Percentiles rank a stretch among this genome's conserved stretches.
Conservation (phyloP, 1,140 invertebrate genomes). For the Drosophila tani region DNA sequence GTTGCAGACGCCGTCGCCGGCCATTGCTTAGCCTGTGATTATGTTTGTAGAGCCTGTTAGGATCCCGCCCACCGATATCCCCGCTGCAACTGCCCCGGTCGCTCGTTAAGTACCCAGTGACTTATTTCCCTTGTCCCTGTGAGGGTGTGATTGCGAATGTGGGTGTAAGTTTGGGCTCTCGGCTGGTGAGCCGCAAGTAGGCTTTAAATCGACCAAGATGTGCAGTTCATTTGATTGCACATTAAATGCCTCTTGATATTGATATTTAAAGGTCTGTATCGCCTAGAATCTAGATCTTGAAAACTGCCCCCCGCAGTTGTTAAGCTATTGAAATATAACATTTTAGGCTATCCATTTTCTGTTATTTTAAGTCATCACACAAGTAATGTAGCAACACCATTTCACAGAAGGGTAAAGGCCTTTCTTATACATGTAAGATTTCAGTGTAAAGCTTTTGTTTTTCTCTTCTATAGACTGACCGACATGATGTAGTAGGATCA, state of each 20-base stretch:
- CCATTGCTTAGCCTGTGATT: slow-evolving; percentile 77
- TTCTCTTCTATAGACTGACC: too few relatives aligned
- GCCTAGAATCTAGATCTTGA: too few relatives aligned
- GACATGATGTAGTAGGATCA: too few relatives aligned
- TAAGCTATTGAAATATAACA: neutral
- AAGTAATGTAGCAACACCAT: neutral
- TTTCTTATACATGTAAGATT: too few relatives aligned
- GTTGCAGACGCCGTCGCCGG: slow-evolving; percentile 23
- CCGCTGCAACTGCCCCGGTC: slow-evolving; percentile 19
- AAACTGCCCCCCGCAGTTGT: too few relatives aligned
- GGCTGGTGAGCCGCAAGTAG: slow-evolving; percentile 24
- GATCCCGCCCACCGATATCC: slow-evolving; percentile 28
- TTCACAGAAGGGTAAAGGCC: too few relatives aligned
- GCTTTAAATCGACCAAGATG: slow-evolving; percentile 33
- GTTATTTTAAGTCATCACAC: neutral
- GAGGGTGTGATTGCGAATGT: slow-evolving; percentile 1
- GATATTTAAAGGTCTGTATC: too few relatives aligned
- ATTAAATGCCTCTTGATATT: slow-evolving; percentile 18
- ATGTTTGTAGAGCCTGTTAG: slow-evolving; percentile 69
- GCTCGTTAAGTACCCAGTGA: slow-evolving; percentile 70
- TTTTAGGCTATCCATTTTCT: too few relatives aligned
- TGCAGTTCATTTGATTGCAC: slow-evolving; percentile 29
- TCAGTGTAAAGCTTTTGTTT: too few relatives aligned
- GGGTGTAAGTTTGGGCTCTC: slow-evolving; percentile 3
- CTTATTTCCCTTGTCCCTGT: slow-evolving; percentile 65